Base-by-base conservation (phyloP, 2,113 vertebrate species). In the Todiramphus chloris region DNA sequence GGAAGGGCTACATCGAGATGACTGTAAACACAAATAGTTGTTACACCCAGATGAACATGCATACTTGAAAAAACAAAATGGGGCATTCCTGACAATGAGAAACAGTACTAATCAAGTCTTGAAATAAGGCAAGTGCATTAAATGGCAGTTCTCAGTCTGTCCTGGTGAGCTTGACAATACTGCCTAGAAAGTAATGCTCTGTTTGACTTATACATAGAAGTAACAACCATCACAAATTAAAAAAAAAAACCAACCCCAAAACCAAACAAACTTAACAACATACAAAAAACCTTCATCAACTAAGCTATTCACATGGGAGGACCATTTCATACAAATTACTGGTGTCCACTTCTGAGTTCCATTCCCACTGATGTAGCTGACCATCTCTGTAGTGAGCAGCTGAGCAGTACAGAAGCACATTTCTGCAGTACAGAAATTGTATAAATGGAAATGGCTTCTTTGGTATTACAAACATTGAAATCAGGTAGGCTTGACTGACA, bases 251-350 rank as follows among this genome's bases (percentile, higher is more conserved):
- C 37, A 37, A 37, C 7, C 7, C 5, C 10, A 20, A 18, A 20
- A 43, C 63, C 63, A 33, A 69, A 6, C 19, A n/a, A 6, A 41
- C 16, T 15, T 11, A 58, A 24, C 58, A 18, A n/a, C 10, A 24
- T 3, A 43, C 2, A 4, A 59, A 67, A 72, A 83, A 5, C 5
- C n/a, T 31, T 5, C 8, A 68, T n/a, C 13, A 67, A 5, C 6
- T 7, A 66, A 51, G 3, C 8, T 53, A 13, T 31, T 67, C 2
- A 16, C 0, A 1, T 10, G 35, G 23, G 6, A 66, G 4, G 16
- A 53, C 4, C 35, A 10, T 66, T 78, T 48, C 6, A 43, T 58
- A n/a, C 1, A 74, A 80, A 82, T 28, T 30, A 14, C 23, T 20
- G 17, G 6, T 70, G 27, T 44, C 17, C 16, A 8, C 41, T 48